Conservation (phyloP, 1,140 invertebrate genomes). For the Drosophila oshimai region DNA sequence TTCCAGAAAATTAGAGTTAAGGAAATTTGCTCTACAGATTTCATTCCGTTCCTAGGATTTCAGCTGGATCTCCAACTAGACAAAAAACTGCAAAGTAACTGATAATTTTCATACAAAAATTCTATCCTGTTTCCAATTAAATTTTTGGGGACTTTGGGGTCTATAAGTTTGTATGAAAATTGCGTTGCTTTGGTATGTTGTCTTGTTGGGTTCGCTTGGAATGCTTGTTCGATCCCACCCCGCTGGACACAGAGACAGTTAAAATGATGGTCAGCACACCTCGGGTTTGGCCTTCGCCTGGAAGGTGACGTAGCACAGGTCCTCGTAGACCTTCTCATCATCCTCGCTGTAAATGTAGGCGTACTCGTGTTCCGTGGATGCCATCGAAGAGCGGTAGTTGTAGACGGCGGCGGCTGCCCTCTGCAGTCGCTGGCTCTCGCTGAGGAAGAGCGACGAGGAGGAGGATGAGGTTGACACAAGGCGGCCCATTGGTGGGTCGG, state of each 20-base stretch:
- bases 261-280: conserved; percentile 81
- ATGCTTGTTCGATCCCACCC: neutral
- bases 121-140: too few species aligned
- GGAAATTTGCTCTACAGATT: too few species aligned
- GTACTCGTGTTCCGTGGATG: conserved; percentile 66
- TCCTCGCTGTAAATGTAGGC: conserved; percentile 82
- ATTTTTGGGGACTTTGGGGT: too few species aligned
- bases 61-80: neutral
- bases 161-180: neutral
- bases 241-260: conserved; percentile 11
- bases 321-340: conserved; percentile 93
- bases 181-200: neutral
- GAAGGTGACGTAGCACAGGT: conserved; percentile 93
- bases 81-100: neutral
- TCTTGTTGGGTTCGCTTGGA: neutral
- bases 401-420: conserved; percentile 69
- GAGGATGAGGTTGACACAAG: conserved; percentile 29
- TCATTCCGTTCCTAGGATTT: neutral
- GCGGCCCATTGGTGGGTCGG: neutral
- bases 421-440: conserved; percentile 70
- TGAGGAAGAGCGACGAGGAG: conserved; percentile 40
- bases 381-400: conserved; percentile 68
- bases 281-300: conserved; percentile 85
- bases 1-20: too few species aligned
- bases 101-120: neutral